These are phyloP conservation scores for Apostichopus japonicus DNA, from an alignment of 35 echinoderm and acorn worm genomes.

Conservation along the genomic window DNA sequence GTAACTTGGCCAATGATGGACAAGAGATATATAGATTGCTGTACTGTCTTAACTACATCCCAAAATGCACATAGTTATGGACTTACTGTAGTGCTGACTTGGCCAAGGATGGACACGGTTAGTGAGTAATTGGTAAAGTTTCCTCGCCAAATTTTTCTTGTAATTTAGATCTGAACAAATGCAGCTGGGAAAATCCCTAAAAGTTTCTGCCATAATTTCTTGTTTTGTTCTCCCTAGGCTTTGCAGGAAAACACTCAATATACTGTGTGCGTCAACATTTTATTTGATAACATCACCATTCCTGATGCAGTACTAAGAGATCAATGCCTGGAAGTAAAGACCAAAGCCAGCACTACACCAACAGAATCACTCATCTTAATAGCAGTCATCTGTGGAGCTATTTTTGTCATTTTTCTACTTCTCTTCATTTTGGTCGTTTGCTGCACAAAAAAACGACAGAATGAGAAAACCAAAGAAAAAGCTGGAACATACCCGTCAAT, in stretches of 20 bases:
- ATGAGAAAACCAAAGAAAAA: slow-evolving; percentile 36
- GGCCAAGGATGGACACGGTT: too few species aligned
- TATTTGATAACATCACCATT: slow-evolving; percentile 62
- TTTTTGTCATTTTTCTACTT: slow-evolving; percentile 58
- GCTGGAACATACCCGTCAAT: slow-evolving; percentile 29
- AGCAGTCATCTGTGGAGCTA: slow-evolving; percentile 60
- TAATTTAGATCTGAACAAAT: too few species aligned
- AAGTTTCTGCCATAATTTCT: too few species aligned
- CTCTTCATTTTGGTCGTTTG: slow-evolving; percentile 64
- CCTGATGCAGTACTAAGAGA: slow-evolving; percentile 78
- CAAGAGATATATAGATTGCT: too few species aligned
- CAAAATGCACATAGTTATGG: too few species aligned
- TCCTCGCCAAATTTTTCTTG: too few species aligned
- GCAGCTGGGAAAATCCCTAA: too few species aligned
- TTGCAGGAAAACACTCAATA: slow-evolving; percentile 78
- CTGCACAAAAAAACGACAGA: slow-evolving; percentile 48
- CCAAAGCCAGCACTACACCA: slow-evolving; percentile 18
- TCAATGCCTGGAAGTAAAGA: slow-evolving; percentile 86
- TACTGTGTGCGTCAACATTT: slow-evolving; percentile 87
- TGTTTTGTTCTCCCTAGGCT: slow-evolving; percentile 49
- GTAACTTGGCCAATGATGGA: too few species aligned
- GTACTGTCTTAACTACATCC: too few species aligned
- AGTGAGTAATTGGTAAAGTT: too few species aligned
- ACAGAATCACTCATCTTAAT: slow-evolving; percentile 55
- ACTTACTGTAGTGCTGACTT: too few species aligned